Percentiles rank a stretch among this genome's conserved stretches.
Evolutionary conservation across 2,797 vertebrate genomes (phyloP).

Genomic region (Aulostomus chinensis): DNA sequence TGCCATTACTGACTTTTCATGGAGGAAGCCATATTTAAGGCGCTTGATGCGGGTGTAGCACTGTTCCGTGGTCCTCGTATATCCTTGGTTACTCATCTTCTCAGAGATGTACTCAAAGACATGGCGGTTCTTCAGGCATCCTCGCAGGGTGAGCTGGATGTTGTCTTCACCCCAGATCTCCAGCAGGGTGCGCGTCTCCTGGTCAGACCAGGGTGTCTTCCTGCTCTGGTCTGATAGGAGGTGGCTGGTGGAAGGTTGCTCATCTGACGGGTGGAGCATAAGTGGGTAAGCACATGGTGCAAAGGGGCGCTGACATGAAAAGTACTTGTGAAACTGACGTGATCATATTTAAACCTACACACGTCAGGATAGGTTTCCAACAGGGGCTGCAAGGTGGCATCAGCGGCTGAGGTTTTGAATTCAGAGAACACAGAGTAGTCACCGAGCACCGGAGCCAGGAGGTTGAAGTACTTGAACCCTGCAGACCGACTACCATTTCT

Average conservation of each 20-base stretch:
- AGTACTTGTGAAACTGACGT: too few species aligned
- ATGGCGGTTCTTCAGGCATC: slow-evolving; percentile 77
- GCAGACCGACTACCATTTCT: slow-evolving; percentile 62
- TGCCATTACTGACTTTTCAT: slow-evolving; percentile 71
- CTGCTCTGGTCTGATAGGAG: slow-evolving; percentile 61
- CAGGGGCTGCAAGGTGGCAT: slow-evolving; percentile 16
- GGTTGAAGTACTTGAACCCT: slow-evolving; percentile 65
- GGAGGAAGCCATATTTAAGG: slow-evolving; percentile 75
- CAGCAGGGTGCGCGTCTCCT: slow-evolving; percentile 75
- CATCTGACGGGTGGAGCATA: slow-evolving; percentile 35
- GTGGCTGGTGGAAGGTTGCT: slow-evolving; percentile 60
- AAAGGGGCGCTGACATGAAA: too few species aligned
- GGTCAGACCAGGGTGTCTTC: slow-evolving; percentile 79
- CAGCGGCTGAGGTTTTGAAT: slow-evolving; percentile 21
- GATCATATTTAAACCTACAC: slow-evolving; percentile 43
- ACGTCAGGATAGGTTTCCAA: slow-evolving; percentile 49
- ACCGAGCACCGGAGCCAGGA: slow-evolving; percentile 71
- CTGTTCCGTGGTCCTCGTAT: slow-evolving; percentile 72
- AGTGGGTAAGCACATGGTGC: too few species aligned
- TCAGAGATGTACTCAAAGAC: slow-evolving; percentile 77
- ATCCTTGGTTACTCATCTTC: slow-evolving; percentile 66
- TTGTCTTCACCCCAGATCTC: slow-evolving; percentile 75
- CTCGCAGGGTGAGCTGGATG: slow-evolving; percentile 74
- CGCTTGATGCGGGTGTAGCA: slow-evolving; percentile 80
- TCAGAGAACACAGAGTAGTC: slow-evolving; percentile 23